These are phyloP conservation scores for Botia almorhae DNA, from an alignment of 2,797 vertebrate species.

Conservation along the genomic window DNA sequence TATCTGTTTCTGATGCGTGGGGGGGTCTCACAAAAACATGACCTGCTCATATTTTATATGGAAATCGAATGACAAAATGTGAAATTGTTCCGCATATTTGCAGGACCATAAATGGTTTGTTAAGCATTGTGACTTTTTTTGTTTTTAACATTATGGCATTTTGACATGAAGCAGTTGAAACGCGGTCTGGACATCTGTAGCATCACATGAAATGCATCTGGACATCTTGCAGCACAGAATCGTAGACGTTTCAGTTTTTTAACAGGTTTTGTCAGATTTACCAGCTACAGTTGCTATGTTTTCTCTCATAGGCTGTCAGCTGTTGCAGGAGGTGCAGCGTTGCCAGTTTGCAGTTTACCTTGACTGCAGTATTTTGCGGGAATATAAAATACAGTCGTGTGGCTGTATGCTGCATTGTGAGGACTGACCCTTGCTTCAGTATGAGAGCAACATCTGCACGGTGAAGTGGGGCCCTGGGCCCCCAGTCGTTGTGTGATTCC, in stretches of 20 bases:
- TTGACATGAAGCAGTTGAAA: too few relatives aligned
- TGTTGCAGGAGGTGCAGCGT: neutral
- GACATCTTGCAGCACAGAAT: too few relatives aligned
- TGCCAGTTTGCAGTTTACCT: neutral
- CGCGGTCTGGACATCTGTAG: too few relatives aligned
- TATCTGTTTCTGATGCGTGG: neutral
- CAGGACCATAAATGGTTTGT: too few relatives aligned
- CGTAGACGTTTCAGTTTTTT: too few relatives aligned
- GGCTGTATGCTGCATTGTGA: slow-evolving; percentile 32
- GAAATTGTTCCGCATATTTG: too few relatives aligned
- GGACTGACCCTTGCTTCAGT: slow-evolving; percentile 32
- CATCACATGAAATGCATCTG: too few relatives aligned
- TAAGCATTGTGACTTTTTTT: too few relatives aligned
- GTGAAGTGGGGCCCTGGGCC: slow-evolving; percentile 45
- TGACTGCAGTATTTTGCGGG: neutral
- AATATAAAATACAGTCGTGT: slow-evolving; percentile 9
- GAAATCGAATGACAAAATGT: neutral
- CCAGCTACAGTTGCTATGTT: too few relatives aligned
- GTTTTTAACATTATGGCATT: too few relatives aligned
- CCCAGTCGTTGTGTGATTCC: slow-evolving; percentile 33
- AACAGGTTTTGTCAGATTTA: too few relatives aligned
- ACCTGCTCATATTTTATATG: neutral
- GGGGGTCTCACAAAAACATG: neutral
- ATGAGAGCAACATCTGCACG: slow-evolving; percentile 46
- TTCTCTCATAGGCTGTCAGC: neutral